Conservation (phyloP, 2,113 vertebrate genomes). For the Heterotis niloticus region DNA sequence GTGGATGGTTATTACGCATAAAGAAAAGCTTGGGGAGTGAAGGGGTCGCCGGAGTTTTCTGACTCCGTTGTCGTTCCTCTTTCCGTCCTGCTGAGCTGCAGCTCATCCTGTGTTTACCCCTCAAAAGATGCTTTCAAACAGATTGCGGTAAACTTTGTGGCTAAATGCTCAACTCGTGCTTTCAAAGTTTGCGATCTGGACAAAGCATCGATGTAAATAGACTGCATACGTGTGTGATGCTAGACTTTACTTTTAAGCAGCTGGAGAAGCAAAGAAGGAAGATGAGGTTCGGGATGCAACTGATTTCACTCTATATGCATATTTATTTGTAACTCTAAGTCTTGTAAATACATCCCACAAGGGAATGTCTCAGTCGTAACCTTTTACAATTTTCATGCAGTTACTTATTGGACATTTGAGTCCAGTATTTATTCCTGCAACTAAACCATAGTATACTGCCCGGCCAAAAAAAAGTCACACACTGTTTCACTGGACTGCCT, state of each 20-base stretch:
- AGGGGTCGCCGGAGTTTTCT: no score
- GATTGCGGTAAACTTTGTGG: background rate
- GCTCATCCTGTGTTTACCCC: background rate
- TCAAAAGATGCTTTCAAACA: background rate
- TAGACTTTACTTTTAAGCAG: background rate
- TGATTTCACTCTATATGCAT: no score
- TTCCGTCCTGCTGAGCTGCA: background rate
- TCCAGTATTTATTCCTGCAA: no score
- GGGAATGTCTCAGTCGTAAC: background rate
- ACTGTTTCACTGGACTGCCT: no score
- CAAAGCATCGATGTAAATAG: background rate
- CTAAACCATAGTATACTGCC: no score
- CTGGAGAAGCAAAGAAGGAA: background rate
- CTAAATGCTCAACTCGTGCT: background rate
- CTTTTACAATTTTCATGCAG: no score
- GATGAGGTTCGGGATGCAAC: no score
- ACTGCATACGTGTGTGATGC: background rate
- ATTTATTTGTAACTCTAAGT: no score
- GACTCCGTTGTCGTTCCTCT: background rate
- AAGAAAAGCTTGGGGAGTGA: background rate
- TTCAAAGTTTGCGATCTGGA: background rate
- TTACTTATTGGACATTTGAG: no score
- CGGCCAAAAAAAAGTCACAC: no score
- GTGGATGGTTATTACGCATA: background rate
- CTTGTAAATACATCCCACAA: no score